Conservation (phyloP, 2,113 vertebrate genomes). For the Lophius piscatorius region DNA sequence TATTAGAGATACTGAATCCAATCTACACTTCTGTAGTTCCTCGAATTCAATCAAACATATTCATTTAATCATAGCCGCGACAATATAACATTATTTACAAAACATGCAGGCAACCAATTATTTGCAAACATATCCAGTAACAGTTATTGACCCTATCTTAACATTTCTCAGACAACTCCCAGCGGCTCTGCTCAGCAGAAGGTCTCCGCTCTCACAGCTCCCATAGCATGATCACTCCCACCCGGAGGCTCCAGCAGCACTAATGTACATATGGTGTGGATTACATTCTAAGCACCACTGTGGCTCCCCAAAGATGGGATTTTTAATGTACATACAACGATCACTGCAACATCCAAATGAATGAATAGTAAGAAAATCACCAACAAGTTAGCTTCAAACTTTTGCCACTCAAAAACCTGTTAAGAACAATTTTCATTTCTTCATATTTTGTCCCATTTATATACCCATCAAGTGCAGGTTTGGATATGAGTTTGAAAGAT, state of each 20-base stretch:
- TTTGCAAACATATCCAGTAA: conserved; percentile 17
- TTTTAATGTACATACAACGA: conserved; percentile 17
- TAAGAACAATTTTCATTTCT: not conserved
- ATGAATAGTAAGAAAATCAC: conserved; percentile 4
- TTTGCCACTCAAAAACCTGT: not conserved
- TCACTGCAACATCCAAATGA: conserved; percentile 9
- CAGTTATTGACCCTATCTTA: conserved; percentile 32
- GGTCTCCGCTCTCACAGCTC: conserved; percentile 38
- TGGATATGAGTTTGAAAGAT: too few relatives aligned
- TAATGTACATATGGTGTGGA: conserved; percentile 57
- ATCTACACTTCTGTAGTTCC: not conserved
- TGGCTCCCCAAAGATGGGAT: conserved; percentile 2
- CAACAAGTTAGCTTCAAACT: not conserved
- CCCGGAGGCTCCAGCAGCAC: conserved; percentile 35
- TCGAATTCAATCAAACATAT: not conserved
- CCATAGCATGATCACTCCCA: conserved; percentile 29
- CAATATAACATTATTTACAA: conserved; percentile 1
- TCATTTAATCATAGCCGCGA: conserved; percentile 7
- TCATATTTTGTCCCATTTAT: not conserved
- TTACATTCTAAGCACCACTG: conserved; percentile 51
- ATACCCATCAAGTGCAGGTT: too few relatives aligned
- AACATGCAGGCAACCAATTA: conserved; percentile 11
- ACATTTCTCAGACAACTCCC: conserved; percentile 35
- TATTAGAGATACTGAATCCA: not conserved
- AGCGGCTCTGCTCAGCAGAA: conserved; percentile 23